Evolutionary conservation across 2,888 invertebrate species (phyloP).

Genomic region (Plemyria rubiginata): DNA sequence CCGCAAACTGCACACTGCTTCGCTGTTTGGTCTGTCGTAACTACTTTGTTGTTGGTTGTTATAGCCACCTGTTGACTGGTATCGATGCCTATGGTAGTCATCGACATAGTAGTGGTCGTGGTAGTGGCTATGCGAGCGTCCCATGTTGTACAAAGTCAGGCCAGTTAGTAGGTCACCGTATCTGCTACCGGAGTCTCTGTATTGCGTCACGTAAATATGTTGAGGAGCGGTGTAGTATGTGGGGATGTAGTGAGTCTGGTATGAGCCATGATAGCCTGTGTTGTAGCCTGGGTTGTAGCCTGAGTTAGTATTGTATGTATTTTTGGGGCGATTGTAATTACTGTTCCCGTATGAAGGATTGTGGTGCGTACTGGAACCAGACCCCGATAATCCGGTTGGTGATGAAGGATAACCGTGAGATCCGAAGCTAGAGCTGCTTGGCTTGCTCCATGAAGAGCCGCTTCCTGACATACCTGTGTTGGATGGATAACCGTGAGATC

Average conservation of each 20-base stretch:
- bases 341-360: slow-evolving; percentile 28
- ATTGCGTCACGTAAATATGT: slow-evolving; percentile 69
- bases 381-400: slow-evolving; percentile 39
- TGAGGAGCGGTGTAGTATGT: slow-evolving; percentile 68
- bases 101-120: slow-evolving; percentile 71
- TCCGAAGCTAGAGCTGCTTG: slow-evolving; percentile 9
- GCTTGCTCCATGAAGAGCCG: background rate
- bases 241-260: slow-evolving; percentile 28
- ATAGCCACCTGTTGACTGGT: slow-evolving; percentile 42
- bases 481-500: slow-evolving; percentile 21
- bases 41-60: slow-evolving; percentile 19
- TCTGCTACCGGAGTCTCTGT: slow-evolving; percentile 70
- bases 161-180: slow-evolving; percentile 73
- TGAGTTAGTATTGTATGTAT: slow-evolving; percentile 41
- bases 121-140: slow-evolving; percentile 67
- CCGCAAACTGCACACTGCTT: slow-evolving; percentile 65
- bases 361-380: slow-evolving; percentile 28
- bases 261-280: slow-evolving; percentile 30
- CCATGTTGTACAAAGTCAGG: slow-evolving; percentile 72
- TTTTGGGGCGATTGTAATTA: slow-evolving; percentile 23
- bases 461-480: slow-evolving; percentile 1
- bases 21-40: slow-evolving; percentile 49
- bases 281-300: slow-evolving; percentile 34
- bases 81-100: slow-evolving; percentile 68
- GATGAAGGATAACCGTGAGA: slow-evolving; percentile 13